Conservation (phyloP, 2,888 invertebrate genomes). For the Eristalinus sepulchralis region DNA sequence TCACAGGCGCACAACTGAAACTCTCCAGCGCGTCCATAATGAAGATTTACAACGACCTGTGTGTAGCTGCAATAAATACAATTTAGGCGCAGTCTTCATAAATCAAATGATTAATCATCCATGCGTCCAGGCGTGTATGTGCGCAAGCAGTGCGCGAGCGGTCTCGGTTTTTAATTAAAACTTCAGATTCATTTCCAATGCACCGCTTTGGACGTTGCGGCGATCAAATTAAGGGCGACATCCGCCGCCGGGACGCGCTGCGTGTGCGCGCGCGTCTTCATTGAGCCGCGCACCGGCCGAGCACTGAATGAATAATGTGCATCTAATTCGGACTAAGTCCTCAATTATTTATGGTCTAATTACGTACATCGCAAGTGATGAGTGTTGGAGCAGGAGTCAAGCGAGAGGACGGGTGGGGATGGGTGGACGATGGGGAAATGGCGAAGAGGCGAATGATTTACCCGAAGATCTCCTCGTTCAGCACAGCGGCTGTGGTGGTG, state of each 20-base stretch:
- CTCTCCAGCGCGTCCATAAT: conserved; percentile 49
- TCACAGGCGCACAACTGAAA: conserved; percentile 26
- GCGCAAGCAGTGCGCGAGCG: conserved; percentile 14
- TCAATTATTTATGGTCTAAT: conserved; percentile 71
- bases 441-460: conserved; percentile 46
- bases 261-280: neutral
- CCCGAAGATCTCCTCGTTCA: conserved; percentile 59
- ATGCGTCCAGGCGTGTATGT: conserved; percentile 10
- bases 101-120: conserved; percentile 70
- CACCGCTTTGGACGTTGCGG: neutral
- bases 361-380: conserved; percentile 49
- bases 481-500: neutral
- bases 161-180: conserved; percentile 67
- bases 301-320: conserved; percentile 63
- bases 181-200: conserved; percentile 32
- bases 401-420: neutral
- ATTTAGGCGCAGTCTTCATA: conserved; percentile 67
- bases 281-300: neutral
- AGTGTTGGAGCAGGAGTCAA: neutral
- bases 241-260: neutral
- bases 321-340: conserved; percentile 63
- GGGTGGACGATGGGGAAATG: neutral
- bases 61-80: conserved; percentile 69
- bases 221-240: conserved; percentile 1
- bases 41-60: conserved; percentile 67